A percentile compares a stretch with the other conserved stretches of the same genome.
These are phyloP conservation scores for Drosophila limbata DNA, from an alignment of 2,888 invertebrate genomes.

Conservation along the genomic window DNA sequence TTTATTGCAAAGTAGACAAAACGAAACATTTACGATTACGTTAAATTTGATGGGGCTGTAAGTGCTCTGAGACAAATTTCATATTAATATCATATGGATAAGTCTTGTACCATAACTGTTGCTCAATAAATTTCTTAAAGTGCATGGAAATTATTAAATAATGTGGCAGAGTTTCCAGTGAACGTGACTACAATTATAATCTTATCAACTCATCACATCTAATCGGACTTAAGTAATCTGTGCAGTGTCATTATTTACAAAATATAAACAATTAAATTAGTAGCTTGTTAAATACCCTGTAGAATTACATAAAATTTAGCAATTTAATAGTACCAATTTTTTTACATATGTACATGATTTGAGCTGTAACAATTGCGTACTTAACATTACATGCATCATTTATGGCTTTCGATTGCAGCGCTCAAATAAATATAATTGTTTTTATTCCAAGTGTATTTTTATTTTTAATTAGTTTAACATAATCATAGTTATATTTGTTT, in stretches of 20 bases:
- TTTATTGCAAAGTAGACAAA: conserved; percentile 17
- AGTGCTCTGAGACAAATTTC: conserved; percentile 15
- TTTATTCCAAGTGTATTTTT: no score
- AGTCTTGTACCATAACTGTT: neutral
- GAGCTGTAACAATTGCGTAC: neutral
- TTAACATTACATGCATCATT: neutral
- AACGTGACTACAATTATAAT: neutral
- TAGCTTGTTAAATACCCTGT: neutral
- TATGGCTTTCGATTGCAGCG: neutral
- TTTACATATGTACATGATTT: no score
- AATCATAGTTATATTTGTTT: no score
- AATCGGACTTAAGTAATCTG: neutral
- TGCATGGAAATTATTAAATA: neutral
- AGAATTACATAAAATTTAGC: neutral
- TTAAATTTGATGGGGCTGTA: conserved; percentile 46
- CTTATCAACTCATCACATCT: conserved; percentile 4
- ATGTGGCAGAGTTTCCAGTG: no score
- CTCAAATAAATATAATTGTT: no score
- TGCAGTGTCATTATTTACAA: conserved; percentile 4
- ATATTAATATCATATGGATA: neutral
- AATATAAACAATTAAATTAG: neutral
- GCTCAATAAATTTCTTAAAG: neutral
- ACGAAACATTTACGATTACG: conserved; percentile 26
- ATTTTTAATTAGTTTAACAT: no score
- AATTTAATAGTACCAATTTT: neutral